These are phyloP conservation scores for Halictus rubicundus DNA, from an alignment of 1,140 invertebrate genomes.

Conservation along the genomic window DNA sequence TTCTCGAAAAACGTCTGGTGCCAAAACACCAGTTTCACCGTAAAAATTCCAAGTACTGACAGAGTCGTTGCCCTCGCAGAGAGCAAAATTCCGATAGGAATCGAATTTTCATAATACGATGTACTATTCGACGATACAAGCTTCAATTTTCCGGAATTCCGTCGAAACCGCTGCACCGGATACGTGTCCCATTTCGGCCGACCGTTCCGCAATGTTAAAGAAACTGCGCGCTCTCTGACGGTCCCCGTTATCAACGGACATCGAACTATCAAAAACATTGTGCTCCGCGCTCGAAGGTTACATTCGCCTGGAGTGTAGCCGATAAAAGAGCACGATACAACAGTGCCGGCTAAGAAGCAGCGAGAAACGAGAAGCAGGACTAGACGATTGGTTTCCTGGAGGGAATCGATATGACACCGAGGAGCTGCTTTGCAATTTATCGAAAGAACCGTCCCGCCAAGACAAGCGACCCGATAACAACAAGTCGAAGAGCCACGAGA, in stretches of 20 bases:
- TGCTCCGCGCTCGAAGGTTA: neutral
- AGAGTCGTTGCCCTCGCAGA: too few species aligned
- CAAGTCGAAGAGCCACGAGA: slow-evolving; percentile 34
- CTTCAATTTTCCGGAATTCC: too few species aligned
- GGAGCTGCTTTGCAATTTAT: slow-evolving; percentile 6
- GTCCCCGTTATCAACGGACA: neutral
- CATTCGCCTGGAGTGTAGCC: too few species aligned
- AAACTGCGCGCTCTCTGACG: neutral
- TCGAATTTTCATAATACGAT: too few species aligned
- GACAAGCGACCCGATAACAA: slow-evolving; percentile 36
- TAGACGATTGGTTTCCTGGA: neutral
- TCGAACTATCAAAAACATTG: neutral
- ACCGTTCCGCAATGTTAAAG: neutral
- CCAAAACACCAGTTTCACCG: too few species aligned
- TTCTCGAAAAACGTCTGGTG: too few species aligned
- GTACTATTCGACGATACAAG: too few species aligned
- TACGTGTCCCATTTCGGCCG: too few species aligned
- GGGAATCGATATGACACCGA: slow-evolving; percentile 11
- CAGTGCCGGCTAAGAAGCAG: neutral
- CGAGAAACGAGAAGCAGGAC: neutral
- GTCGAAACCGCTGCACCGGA: too few species aligned
- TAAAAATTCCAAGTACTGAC: too few species aligned
- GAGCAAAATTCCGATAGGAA: too few species aligned
- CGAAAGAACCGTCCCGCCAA: neutral
- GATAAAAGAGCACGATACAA: neutral